Conservation (phyloP, 2,113 vertebrate species). For the Bambusicola thoracicus region DNA sequence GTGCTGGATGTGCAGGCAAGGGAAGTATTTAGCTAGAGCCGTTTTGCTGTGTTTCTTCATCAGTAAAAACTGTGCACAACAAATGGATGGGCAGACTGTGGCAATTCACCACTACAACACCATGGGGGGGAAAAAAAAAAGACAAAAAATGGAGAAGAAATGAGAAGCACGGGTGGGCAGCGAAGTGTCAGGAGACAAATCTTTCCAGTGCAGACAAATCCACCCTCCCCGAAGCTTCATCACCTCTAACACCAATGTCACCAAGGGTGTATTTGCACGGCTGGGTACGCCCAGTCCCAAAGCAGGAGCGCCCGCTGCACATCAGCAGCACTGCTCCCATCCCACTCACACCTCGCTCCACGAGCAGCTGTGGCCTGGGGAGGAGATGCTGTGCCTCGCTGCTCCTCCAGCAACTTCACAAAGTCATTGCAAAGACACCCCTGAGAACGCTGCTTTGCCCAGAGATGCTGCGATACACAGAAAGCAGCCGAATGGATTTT, state of each 20-base stretch:
- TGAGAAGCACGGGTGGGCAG: background rate
- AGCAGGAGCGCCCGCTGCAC: background rate
- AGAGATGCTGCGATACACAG: background rate
- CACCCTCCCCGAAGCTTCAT: background rate
- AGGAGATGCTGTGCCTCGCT: background rate
- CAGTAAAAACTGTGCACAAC: background rate
- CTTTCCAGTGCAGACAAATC: background rate
- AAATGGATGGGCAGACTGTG: background rate
- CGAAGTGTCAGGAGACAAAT: background rate
- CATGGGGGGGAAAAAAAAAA: background rate
- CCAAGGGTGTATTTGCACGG: rapidly evolving
- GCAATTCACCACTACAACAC: background rate
- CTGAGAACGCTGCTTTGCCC: background rate
- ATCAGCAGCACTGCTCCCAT: rapidly evolving
- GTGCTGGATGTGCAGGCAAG: background rate
- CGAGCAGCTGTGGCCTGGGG: background rate
- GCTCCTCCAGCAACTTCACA: background rate
- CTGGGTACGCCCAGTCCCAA: background rate
- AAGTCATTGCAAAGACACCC: conserved; percentile 49
- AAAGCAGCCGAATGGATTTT: background rate
- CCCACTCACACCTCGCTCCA: rapidly evolving
- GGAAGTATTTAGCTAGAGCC: background rate
- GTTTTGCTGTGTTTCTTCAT: background rate
- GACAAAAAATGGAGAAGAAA: no score
- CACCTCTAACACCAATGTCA: background rate